Evolutionary conservation across 1,140 invertebrate genomes (phyloP).

Genomic region (Eurytemora carolleeae): DNA sequence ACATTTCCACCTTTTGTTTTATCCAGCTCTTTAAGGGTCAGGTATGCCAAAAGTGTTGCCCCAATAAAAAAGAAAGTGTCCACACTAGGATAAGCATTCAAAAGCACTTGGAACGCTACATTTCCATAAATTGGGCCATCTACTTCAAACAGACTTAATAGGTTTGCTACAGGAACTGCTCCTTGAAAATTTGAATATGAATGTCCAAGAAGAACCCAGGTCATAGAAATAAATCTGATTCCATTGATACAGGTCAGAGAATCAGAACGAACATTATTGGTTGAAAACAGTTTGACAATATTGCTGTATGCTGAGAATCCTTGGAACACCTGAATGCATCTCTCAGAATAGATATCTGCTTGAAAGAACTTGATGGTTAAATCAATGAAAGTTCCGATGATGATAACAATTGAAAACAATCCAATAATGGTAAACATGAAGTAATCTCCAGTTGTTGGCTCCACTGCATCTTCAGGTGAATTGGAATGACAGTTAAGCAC

Average conservation of each 20-base stretch:
- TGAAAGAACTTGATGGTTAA: neutral
- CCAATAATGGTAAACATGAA: neutral
- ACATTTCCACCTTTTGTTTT: neutral
- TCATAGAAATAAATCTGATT: neutral
- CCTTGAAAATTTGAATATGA: neutral
- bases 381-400: neutral
- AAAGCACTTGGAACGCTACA: neutral
- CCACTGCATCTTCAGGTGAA: neutral
- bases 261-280: neutral
- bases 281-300: neutral
- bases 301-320: neutral
- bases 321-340: neutral
- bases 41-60: neutral
- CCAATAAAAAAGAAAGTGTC: neutral
- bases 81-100: neutral
- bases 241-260: neutral
- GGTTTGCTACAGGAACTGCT: neutral
- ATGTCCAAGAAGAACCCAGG: neutral
- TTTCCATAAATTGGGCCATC: neutral
- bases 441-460: neutral
- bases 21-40: neutral
- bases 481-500: no score
- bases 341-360: neutral
- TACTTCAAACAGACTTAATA: neutral
- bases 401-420: neutral